Base-by-base conservation (phyloP, 2,113 vertebrate species). In the Caretta caretta region DNA sequence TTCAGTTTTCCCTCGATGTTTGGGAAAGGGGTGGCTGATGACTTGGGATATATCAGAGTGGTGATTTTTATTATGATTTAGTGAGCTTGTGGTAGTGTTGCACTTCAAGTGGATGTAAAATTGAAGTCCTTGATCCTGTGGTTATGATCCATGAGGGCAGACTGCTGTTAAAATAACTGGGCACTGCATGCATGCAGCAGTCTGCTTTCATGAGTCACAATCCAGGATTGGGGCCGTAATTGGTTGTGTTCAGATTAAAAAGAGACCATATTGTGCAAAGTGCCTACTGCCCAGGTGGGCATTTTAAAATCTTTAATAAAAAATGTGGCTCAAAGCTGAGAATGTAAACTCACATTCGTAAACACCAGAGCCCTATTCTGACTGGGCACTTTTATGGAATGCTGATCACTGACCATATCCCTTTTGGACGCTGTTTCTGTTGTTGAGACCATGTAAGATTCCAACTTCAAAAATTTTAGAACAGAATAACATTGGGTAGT, bases 161-260 rank as follows among this genome's bases (percentile, higher is more conserved):
- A 65, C 38, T 56, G 35, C 16, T 25, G 29, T 3, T 53, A 25
- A 51, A 86, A 10, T 88, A 86, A 81, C 2, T 79, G 25, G 1
- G 46, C 48, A 59, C 53, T 78, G 79, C 57, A 42, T 79, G 49
- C n/a, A 6, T 7, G 53, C 31, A 5, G 69, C 86, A 53, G 53
- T 81, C 14, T 38, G 16, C 8, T 88, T 0, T 0, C 22, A 35
- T 86, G 38, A 31, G 0, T 76, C 80, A 2, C 42, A 86, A 0
- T 80, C 24, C 14, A 53, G 24, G 79, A 17, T 24, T 49, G 48
- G 27, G 50, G 49, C n/a, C 4, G 65, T 88, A 25, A 35, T 38
- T 57, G 27, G 3, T 27, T 25, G 75, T 48, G 42, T 78, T 46
- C 17, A 72, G 20, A 54, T 54, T 54, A 22, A 54, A 54, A 54